These are phyloP conservation scores for Tetranychus piercei DNA, from an alignment of 2,888 invertebrate species.

Conservation along the genomic window DNA sequence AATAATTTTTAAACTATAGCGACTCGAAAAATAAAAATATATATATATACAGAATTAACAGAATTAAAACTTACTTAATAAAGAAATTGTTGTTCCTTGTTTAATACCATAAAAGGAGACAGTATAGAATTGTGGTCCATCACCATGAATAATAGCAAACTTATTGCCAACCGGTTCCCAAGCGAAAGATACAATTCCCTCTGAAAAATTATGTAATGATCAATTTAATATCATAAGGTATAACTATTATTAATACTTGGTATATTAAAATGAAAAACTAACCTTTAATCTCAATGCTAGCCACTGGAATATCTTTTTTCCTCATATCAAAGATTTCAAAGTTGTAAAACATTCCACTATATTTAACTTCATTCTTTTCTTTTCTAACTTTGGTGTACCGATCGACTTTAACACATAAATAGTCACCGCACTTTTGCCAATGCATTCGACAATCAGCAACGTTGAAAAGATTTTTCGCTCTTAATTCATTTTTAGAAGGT, in stretches of 20 bases:
- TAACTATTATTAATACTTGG: constrained; percentile 42
- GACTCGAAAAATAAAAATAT: neutral
- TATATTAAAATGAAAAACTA: constrained; percentile 40
- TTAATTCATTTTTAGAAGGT: constrained; percentile 64
- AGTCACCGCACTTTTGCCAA: constrained; percentile 97
- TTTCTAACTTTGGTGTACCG: constrained; percentile 74
- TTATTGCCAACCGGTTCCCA: constrained; percentile 96
- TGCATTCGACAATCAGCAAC: constrained; percentile 95
- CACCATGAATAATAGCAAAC: constrained; percentile 91
- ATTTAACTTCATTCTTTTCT: constrained; percentile 63
- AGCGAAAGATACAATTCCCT: constrained; percentile 55
- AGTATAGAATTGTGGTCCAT: constrained; percentile 51
- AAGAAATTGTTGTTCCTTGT: constrained; percentile 66
- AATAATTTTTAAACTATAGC: neutral
- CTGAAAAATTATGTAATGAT: constrained; percentile 28
- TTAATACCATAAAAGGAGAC: constrained; percentile 85
- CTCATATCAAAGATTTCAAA: constrained; percentile 98
- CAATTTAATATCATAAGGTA: neutral
- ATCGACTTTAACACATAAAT: constrained; percentile 86
- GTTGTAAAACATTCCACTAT: constrained; percentile 86
- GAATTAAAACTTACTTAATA: constrained; percentile 57
- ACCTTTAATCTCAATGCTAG: constrained; percentile 78
- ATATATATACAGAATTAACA: too few species aligned
- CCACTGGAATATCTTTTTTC: constrained; percentile 91
- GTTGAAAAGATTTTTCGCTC: constrained; percentile 88